These are phyloP conservation scores for Crotalus horridus DNA, from an alignment of 2,113 vertebrate genomes.

Conservation along the genomic window DNA sequence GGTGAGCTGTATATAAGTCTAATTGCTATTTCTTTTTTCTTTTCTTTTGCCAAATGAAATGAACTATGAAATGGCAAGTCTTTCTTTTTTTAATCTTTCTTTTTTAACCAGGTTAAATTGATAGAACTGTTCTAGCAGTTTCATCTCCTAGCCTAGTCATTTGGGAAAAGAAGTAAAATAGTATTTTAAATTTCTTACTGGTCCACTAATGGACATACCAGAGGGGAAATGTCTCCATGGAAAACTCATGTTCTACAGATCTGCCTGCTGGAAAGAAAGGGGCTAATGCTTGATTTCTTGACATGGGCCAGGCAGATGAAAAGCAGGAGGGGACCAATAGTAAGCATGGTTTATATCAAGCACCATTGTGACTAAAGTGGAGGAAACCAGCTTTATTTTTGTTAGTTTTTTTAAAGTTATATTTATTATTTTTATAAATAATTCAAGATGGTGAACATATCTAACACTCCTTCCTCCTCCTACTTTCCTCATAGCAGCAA, in stretches of 20 bases:
- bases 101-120: neutral
- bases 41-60: neutral
- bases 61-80: neutral
- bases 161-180: neutral
- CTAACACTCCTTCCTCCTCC: neutral
- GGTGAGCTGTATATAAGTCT: neutral
- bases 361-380: neutral
- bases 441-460: neutral
- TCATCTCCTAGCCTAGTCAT: neutral
- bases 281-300: neutral
- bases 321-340: neutral
- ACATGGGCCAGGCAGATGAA: neutral
- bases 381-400: neutral
- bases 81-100: neutral
- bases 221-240: neutral
- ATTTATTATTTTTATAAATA: neutral
- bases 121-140: neutral
- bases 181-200: neutral
- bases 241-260: neutral
- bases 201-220: neutral
- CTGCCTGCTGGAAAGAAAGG: neutral
- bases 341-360: neutral
- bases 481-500: neutral
- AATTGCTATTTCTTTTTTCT: neutral
- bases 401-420: neutral